Evolutionary conservation across 2,888 invertebrate genomes (phyloP).

Genomic region (Metopia argyrocephala): DNA sequence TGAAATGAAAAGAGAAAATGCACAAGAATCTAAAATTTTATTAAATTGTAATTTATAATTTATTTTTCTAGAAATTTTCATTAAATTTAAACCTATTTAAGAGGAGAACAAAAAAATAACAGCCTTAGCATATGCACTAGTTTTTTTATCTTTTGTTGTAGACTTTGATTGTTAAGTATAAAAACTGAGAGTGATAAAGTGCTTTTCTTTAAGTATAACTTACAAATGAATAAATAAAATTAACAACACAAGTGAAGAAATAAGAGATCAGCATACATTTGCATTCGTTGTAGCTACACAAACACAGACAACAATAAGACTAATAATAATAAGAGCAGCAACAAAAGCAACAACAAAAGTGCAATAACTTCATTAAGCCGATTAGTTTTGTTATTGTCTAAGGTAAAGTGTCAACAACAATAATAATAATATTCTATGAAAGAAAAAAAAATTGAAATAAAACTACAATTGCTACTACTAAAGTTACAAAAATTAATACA

Average conservation of each 20-base stretch:
- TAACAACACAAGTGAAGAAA: constrained; percentile 33
- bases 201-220: constrained; percentile 44
- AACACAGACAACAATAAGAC: background rate
- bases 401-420: constrained; percentile 61
- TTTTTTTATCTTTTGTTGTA: too few species aligned
- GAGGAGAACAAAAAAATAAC: too few species aligned
- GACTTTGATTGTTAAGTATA: too few species aligned
- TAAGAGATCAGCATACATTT: constrained; percentile 67
- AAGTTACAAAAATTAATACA: constrained; percentile 7
- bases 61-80: too few species aligned
- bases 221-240: constrained; percentile 53
- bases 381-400: constrained; percentile 66
- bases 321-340: background rate
- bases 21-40: too few species aligned
- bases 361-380: constrained; percentile 69
- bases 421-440: constrained; percentile 2
- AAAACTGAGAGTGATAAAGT: constrained; percentile 2
- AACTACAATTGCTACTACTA: constrained; percentile 4
- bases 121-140: too few species aligned
- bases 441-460: background rate
- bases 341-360: constrained; percentile 39
- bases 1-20: too few species aligned
- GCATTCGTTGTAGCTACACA: constrained; percentile 23
- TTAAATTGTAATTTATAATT: too few species aligned
- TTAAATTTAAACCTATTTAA: too few species aligned